These are phyloP conservation scores for Apodemia zela DNA, from an alignment of 2,888 invertebrate genomes.

Conservation along the genomic window DNA sequence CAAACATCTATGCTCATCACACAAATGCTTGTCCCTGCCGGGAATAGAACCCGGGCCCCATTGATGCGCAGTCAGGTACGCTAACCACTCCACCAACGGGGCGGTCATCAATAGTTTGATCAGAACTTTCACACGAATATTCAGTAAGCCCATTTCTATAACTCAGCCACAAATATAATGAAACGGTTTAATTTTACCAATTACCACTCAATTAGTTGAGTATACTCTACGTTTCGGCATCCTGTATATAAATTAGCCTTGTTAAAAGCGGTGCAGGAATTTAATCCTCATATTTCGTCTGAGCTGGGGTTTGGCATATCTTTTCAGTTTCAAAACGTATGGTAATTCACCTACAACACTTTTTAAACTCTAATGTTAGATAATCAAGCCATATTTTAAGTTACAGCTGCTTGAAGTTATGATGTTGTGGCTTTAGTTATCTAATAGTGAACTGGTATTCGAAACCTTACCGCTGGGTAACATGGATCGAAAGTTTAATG, in stretches of 20 bases:
- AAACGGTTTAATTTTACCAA: constrained; percentile 55
- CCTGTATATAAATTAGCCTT: constrained; percentile 75
- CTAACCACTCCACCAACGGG: too few species aligned
- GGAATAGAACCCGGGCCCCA: too few species aligned
- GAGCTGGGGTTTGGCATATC: constrained; percentile 69
- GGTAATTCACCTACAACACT: constrained; percentile 43
- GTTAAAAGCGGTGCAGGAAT: constrained; percentile 78
- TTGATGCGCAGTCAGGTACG: too few species aligned
- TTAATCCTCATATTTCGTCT: constrained; percentile 80
- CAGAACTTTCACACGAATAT: background rate
- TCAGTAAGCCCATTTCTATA: constrained; percentile 2
- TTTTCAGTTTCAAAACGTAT: constrained; percentile 67
- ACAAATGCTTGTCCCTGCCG: too few species aligned
- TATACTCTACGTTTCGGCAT: constrained; percentile 53
- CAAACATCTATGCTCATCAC: too few species aligned
- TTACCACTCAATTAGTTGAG: constrained; percentile 76
- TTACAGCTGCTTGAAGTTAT: constrained; percentile 28
- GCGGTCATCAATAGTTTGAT: background rate
- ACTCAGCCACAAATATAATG: constrained; percentile 36
- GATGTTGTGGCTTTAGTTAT: constrained; percentile 25
- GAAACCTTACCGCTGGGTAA: constrained; percentile 22
- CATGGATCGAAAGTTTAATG: constrained; percentile 22
- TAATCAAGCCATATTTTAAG: constrained; percentile 43
- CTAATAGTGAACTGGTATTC: constrained; percentile 21
- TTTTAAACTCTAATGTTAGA: constrained; percentile 41